These are phyloP conservation scores for Marmota monax DNA, from an alignment of 2,113 vertebrate species.

Conservation along the genomic window DNA sequence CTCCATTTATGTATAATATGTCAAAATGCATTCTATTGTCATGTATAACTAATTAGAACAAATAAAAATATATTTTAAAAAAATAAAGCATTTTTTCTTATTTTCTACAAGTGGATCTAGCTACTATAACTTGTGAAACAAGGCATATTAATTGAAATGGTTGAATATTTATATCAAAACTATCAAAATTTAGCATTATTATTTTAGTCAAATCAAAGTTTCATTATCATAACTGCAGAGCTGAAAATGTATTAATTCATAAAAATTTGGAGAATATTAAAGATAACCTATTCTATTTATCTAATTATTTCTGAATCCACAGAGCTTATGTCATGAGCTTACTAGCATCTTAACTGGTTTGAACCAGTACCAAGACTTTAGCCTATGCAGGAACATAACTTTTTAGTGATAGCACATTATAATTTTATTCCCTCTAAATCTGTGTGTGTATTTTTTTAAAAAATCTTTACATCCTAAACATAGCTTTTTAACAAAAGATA, in stretches of 20 bases:
- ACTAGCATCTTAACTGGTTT: neutral
- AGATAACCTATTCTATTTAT: neutral
- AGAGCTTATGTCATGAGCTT: neutral
- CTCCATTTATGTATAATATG: too few relatives aligned
- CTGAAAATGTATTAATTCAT: neutral
- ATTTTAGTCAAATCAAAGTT: conserved; percentile 19
- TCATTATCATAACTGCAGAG: neutral
- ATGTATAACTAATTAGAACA: too few relatives aligned
- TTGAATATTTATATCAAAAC: neutral
- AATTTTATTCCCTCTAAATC: neutral
- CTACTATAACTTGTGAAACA: neutral
- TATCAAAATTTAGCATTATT: neutral
- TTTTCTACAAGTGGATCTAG: neutral
- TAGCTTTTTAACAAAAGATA: neutral
- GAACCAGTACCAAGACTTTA: neutral
- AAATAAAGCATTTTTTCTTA: neutral
- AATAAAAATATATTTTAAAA: too few relatives aligned
- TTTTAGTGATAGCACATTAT: neutral
- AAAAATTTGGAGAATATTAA: conserved; percentile 8
- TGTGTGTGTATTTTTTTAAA: neutral
- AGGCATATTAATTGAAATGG: neutral
- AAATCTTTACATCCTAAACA: neutral
- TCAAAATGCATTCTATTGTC: too few relatives aligned
- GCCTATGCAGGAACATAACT: neutral
- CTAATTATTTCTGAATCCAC: neutral